Evolutionary conservation across 2,888 invertebrate genomes (phyloP).

Genomic region (Gastrophysa polygoni): DNA sequence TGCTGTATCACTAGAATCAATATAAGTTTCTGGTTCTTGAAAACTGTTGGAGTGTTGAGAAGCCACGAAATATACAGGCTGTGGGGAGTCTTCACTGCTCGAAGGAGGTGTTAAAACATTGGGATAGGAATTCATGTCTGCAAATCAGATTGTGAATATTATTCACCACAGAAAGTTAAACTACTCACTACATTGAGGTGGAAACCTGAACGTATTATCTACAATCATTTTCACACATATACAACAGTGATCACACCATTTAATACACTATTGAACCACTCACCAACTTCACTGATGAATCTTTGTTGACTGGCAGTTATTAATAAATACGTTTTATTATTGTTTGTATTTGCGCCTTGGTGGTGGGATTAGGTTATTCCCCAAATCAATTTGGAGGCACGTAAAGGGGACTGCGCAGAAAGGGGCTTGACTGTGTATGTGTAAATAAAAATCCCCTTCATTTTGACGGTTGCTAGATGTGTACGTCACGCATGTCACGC

Average conservation of each 20-base stretch:
- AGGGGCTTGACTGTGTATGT: conserved; percentile 26
- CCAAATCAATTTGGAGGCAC: conserved; percentile 25
- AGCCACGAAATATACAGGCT: conserved; percentile 42
- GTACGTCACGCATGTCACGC: no score
- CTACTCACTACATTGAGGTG: conserved; percentile 24
- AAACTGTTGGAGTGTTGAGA: conserved; percentile 41
- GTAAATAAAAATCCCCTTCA: conserved; percentile 39
- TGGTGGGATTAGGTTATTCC: conserved; percentile 41
- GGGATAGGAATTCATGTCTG: conserved; percentile 47
- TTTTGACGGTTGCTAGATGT: no score
- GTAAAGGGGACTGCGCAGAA: conserved; percentile 27
- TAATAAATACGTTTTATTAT: no score
- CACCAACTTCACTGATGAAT: no score
- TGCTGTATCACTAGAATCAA: not conserved
- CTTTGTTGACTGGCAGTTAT: no score
- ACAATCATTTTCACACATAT: conserved; percentile 11
- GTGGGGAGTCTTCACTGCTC: conserved; percentile 51
- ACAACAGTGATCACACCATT: conserved; percentile 2
- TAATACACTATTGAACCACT: no score
- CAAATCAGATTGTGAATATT: conserved; percentile 14
- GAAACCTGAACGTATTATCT: conserved; percentile 13
- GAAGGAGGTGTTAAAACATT: conserved; percentile 51
- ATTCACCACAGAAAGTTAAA: not conserved
- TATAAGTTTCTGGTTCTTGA: conserved; percentile 24
- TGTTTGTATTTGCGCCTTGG: no score